Base-by-base conservation (phyloP, 2,113 vertebrate species). In the Silurus glanis region DNA sequence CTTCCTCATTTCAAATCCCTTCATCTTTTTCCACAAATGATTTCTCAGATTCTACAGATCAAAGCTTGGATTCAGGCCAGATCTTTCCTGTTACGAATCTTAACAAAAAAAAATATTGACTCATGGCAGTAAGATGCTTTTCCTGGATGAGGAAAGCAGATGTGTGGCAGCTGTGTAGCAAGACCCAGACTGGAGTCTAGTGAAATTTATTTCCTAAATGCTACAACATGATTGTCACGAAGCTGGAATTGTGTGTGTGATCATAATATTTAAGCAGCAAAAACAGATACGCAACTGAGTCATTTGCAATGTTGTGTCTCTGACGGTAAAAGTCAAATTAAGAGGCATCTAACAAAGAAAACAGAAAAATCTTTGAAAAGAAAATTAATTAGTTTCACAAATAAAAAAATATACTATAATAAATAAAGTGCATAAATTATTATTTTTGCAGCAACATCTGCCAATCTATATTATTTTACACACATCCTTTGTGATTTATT, bases 121-220 rank as follows among this genome's bases (percentile, higher is more conserved):
- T 66, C 86, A 81, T 67, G 79, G 85, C 89, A 79, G 67, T 83
- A 79, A 83, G 87, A 89, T 72, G 28, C 45, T 19, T 85, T 76
- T 80, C 69, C 76, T 66, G 13, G 78, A 58, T 82, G 74, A 83
- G 62, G 82, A 85, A 85, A 86, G 28, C 87, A 82, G 85, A 88
- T 91, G 83, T 72, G 37, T 76, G 83, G 80, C 90, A 91, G 88
- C 88, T 92, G 91, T 88, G 69, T 71, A 66, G 53, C 4, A 56
- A 90, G n/a, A 81, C 59, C 66, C 75, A 61, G 75, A 81, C 67
- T 59, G 61, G 82, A 53, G 9, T 83, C 80, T 45, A 67, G 47
- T 21, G 49, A 66, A 21, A 83, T 72, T 13, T 74, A 72, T 59
- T 83, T 56, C 55, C 82, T 71, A 56, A 71, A 83, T 56, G n/a